Percentiles rank a stretch among this genome's conserved stretches.
Evolutionary conservation across 2,113 vertebrate genomes (phyloP).

Genomic region (Coptodon bakossiorum): DNA sequence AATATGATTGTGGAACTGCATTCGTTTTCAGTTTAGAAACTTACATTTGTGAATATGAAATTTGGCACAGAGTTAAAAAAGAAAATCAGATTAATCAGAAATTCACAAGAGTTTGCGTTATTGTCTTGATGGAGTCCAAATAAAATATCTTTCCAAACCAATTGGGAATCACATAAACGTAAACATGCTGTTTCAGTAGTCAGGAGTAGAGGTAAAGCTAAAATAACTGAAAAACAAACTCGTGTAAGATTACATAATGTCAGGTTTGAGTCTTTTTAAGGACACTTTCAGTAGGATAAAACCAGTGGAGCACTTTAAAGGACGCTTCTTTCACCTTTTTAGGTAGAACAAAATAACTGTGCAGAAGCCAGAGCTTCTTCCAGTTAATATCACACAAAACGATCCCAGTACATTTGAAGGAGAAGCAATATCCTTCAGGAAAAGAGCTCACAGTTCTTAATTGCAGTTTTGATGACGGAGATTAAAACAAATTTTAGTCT

Average conservation of each 20-base stretch:
- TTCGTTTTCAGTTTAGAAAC: not conserved
- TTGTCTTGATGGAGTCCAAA: not conserved
- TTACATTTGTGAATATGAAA: not conserved
- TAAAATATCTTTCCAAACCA: not conserved
- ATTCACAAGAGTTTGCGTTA: not conserved
- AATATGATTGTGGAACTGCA: not conserved
- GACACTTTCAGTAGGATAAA: not conserved
- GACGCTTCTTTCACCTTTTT: not conserved
- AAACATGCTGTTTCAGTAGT: not conserved
- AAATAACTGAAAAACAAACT: not conserved
- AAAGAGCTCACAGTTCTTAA: not conserved
- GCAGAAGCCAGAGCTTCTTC: not conserved
- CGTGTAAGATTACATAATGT: not conserved
- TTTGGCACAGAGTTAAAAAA: rapidly evolving
- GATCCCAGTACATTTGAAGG: not conserved
- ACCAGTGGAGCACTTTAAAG: not conserved
- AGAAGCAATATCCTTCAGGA: not conserved
- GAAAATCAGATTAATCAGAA: not conserved
- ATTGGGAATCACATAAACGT: not conserved
- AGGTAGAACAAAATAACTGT: not conserved
- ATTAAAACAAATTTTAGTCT: not conserved
- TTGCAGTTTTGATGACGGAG: not conserved
- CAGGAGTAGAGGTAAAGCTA: not conserved
- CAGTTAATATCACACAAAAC: not conserved
- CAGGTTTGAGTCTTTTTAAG: not conserved